These are phyloP conservation scores for Pseudopleuronectes americanus DNA, from an alignment of 2,797 vertebrate genomes.

Conservation along the genomic window DNA sequence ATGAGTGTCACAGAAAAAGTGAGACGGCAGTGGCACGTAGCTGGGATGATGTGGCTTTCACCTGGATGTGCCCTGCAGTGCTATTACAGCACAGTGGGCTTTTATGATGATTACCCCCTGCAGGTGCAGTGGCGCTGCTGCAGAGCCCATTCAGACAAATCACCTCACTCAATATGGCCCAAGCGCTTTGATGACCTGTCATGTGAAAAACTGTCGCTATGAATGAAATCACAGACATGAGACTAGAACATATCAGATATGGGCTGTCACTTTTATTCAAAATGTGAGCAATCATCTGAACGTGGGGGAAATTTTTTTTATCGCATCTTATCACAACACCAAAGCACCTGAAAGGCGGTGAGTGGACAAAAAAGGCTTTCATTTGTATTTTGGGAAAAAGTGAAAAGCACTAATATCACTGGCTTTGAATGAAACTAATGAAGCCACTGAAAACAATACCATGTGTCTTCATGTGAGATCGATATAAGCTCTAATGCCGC, in stretches of 20 bases:
- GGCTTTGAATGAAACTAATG: not conserved
- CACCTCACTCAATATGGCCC: slow-evolving; percentile 33
- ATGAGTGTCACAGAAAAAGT: slow-evolving; percentile 10
- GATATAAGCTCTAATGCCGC: not conserved
- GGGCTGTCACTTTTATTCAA: not conserved
- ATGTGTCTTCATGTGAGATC: not conserved
- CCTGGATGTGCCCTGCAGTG: slow-evolving; percentile 31
- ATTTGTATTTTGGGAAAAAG: too few relatives aligned
- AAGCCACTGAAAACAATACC: not conserved
- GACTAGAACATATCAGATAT: not conserved
- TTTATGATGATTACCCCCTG: slow-evolving; percentile 42
- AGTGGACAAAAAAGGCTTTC: too few relatives aligned
- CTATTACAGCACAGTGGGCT: slow-evolving; percentile 28
- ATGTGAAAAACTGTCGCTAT: slow-evolving; percentile 1
- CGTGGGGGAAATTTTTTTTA: too few relatives aligned
- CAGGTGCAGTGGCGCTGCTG: slow-evolving; percentile 27
- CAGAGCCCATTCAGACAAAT: slow-evolving; percentile 30
- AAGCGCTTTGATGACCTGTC: slow-evolving; percentile 24
- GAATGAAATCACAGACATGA: slow-evolving; percentile 20
- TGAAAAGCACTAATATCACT: too few relatives aligned
- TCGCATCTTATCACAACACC: too few relatives aligned
- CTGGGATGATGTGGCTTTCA: slow-evolving; percentile 36
- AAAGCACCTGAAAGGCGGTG: too few relatives aligned
- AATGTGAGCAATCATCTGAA: too few relatives aligned
- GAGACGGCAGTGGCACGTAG: slow-evolving; percentile 17